Evolutionary conservation across 2,888 invertebrate species (phyloP).

Genomic region (Scaptomyza flava): DNA sequence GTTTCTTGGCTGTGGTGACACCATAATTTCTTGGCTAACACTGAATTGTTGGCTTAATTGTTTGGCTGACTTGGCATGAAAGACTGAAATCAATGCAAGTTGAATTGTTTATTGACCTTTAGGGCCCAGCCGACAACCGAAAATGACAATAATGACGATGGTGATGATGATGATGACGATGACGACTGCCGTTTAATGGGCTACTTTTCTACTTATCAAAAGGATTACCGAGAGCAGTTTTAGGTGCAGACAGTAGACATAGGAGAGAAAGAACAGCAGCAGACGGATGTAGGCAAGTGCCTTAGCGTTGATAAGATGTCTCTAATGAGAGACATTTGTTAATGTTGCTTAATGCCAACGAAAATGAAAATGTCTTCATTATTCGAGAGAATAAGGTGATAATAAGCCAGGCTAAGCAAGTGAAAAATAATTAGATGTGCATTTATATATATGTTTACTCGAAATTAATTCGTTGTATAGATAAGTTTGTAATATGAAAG

Average conservation of each 20-base stretch:
- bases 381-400: slow-evolving; percentile 41
- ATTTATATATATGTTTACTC: no score
- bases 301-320: slow-evolving; percentile 50
- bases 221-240: slow-evolving; percentile 45
- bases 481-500: no score
- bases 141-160: slow-evolving; percentile 10
- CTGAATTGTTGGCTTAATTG: slow-evolving; percentile 75
- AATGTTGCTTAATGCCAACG: slow-evolving; percentile 21
- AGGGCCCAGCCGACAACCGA: slow-evolving; percentile 62
- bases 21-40: slow-evolving; percentile 75
- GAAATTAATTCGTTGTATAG: no score
- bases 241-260: slow-evolving; percentile 1
- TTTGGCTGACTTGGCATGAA: slow-evolving; percentile 52
- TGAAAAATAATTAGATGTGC: slow-evolving; percentile 5
- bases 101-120: slow-evolving; percentile 70
- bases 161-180: slow-evolving; percentile 8
- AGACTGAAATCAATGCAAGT: slow-evolving; percentile 70
- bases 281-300: slow-evolving; percentile 23
- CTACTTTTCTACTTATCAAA: slow-evolving; percentile 60
- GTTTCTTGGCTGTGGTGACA: slow-evolving; percentile 67
- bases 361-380: slow-evolving; percentile 33
- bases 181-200: slow-evolving; percentile 70
- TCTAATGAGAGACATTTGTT: slow-evolving; percentile 66
- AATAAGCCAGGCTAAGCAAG: slow-evolving; percentile 41
- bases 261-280: background rate